Percentiles rank a stretch among this genome's conserved stretches.
Conservation (phyloP, 2,113 vertebrate species). For the Solea senegalensis region DNA sequence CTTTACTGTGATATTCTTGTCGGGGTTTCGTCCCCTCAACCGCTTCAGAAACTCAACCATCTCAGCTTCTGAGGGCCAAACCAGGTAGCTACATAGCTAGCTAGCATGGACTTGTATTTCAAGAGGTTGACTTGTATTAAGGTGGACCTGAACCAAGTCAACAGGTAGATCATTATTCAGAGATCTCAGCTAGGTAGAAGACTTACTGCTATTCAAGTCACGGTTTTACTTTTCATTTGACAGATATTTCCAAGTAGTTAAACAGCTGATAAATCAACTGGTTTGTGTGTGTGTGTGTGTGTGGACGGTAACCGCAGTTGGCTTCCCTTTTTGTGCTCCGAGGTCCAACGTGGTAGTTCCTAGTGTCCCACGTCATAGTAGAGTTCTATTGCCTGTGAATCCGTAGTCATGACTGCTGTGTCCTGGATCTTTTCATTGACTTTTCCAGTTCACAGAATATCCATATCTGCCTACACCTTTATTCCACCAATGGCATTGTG, state of each 20-base stretch:
- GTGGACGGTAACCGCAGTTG: background rate
- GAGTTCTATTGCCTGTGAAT: conserved; percentile 8
- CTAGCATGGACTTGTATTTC: conserved; percentile 15
- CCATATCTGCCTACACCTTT: conserved; percentile 5
- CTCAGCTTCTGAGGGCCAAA: conserved; percentile 13
- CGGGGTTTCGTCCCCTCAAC: conserved; percentile 29
- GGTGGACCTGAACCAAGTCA: conserved; percentile 40
- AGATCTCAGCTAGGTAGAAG: conserved; percentile 13
- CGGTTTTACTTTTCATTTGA: conserved; percentile 22
- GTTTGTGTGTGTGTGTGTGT: conserved; percentile 18
- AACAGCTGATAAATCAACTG: conserved; percentile 14
- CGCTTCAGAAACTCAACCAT: conserved; percentile 17
- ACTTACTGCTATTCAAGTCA: conserved; percentile 18
- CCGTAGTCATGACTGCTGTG: background rate
- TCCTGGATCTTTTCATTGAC: conserved; percentile 4
- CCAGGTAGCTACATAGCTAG: conserved; percentile 5
- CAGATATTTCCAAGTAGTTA: background rate
- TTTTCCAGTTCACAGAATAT: conserved; percentile 18
- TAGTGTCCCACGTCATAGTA: background rate
- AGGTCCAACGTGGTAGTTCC: conserved; percentile 24
- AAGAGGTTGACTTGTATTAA: conserved; percentile 52
- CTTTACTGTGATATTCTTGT: conserved; percentile 1
- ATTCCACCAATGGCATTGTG: background rate
- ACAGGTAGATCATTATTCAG: conserved; percentile 13
- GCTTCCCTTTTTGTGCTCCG: conserved; percentile 30